phyloP scores from a whole-genome alignment of 2,888 invertebrate species.

The Macropis europaea region DNA sequence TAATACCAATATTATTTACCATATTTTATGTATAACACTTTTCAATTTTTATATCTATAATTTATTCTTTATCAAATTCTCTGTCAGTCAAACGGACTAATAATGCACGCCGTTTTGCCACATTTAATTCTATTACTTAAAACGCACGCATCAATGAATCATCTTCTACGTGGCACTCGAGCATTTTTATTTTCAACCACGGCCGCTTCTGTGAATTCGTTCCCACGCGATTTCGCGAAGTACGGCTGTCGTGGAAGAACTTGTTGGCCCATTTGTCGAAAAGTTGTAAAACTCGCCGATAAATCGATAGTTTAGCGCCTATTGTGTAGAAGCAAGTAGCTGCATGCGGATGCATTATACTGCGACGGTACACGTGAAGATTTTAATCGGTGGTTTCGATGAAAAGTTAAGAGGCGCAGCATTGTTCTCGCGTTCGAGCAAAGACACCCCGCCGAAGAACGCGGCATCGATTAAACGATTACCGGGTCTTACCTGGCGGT shows the following conservation, averaged over 20 bases:
- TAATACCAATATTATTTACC: too few relatives aligned
- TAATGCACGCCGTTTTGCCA: neutral
- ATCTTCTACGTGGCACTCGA: too few relatives aligned
- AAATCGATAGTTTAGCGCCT: conserved; percentile 1
- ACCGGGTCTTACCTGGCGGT: conserved; percentile 7
- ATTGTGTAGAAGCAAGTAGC: neutral
- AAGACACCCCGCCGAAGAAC: conserved; percentile 38
- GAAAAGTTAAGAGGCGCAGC: conserved; percentile 39
- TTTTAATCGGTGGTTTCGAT: conserved; percentile 37
- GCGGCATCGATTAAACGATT: conserved; percentile 42
- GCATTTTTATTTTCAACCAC: too few relatives aligned
- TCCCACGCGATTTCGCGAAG: too few relatives aligned
- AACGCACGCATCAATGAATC: neutral
- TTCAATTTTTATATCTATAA: too few relatives aligned
- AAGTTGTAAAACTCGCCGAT: neutral
- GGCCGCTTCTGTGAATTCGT: too few relatives aligned
- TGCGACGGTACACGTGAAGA: conserved; percentile 19
- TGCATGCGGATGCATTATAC: conserved; percentile 4
- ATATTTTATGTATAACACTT: too few relatives aligned
- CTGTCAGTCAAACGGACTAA: neutral
- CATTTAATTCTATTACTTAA: conserved; percentile 1
- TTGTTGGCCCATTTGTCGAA: neutral
- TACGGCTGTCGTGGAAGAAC: neutral
- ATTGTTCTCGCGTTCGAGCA: conserved; percentile 20
- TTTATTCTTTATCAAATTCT: neutral